Evolutionary conservation across 2,888 invertebrate species (phyloP).

Genomic region (Hirtodrosophila histrioides): DNA sequence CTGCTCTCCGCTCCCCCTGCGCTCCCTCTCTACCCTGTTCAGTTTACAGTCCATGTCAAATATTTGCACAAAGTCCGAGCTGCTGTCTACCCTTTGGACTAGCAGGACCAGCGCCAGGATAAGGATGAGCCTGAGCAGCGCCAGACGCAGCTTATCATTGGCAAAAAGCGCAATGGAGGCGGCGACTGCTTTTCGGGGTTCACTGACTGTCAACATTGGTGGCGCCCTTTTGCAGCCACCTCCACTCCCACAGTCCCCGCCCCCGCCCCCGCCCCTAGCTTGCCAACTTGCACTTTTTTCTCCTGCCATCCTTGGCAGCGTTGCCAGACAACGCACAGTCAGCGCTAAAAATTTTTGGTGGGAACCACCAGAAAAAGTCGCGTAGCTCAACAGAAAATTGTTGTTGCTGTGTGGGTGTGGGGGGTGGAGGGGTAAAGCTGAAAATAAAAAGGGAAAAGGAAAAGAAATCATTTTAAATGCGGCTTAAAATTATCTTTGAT

Average conservation of each 20-base stretch:
- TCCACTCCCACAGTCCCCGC: too few relatives aligned
- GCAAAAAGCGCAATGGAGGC: constrained; percentile 57
- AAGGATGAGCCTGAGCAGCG: not conserved
- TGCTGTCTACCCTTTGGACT: constrained; percentile 24
- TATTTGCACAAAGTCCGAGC: constrained; percentile 75
- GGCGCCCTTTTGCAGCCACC: constrained; percentile 14
- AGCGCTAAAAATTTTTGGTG: constrained; percentile 45
- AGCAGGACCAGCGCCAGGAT: too few relatives aligned
- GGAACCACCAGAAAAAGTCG: constrained; percentile 22
- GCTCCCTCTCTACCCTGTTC: constrained; percentile 8
- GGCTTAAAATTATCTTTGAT: constrained; percentile 78
- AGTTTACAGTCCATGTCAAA: constrained; percentile 63
- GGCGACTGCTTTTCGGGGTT: constrained; percentile 45
- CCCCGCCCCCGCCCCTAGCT: not conserved
- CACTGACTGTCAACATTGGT: constrained; percentile 66
- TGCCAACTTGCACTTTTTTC: constrained; percentile 58
- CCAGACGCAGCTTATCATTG: constrained; percentile 48
- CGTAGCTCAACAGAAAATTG: constrained; percentile 50
- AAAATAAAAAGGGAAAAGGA: constrained; percentile 12
- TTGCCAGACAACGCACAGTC: constrained; percentile 76
- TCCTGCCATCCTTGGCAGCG: constrained; percentile 41
- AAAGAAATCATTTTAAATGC: constrained; percentile 76
- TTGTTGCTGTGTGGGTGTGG: not conserved
- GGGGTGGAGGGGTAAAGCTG: not conserved
- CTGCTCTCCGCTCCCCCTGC: constrained; percentile 7